Evolutionary conservation across 2,797 vertebrate genomes (phyloP).

Genomic region (Uromys caudimaculatus): DNA sequence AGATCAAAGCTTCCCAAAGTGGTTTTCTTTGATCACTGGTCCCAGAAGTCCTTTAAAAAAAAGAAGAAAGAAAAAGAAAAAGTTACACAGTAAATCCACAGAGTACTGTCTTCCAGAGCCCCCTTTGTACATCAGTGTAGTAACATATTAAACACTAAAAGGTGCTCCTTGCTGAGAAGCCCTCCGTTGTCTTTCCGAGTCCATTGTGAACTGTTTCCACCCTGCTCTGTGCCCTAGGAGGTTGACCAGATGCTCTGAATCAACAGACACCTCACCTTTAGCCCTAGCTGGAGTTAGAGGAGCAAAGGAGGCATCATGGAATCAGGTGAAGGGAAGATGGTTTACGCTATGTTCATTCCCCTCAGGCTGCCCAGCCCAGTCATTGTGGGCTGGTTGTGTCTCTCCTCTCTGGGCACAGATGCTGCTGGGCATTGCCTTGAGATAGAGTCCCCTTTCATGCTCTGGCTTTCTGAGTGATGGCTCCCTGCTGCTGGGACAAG

Average conservation of each 20-base stretch:
- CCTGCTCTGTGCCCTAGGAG: neutral
- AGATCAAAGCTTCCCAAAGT: constrained; percentile 52
- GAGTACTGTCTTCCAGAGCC: neutral
- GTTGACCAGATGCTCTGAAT: neutral
- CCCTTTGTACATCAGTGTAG: neutral
- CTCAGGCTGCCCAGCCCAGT: neutral
- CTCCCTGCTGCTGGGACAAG: neutral
- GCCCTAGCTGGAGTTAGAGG: neutral
- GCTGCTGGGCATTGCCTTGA: neutral
- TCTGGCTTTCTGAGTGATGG: neutral
- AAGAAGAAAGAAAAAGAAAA: neutral
- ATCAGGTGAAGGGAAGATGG: neutral
- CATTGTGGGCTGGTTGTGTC: neutral
- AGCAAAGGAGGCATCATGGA: neutral
- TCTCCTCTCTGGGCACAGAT: neutral
- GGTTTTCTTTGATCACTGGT: constrained; percentile 57
- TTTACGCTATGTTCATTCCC: neutral
- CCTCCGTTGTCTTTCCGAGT: neutral
- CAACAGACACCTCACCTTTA: neutral
- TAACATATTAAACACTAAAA: neutral
- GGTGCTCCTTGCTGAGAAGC: neutral
- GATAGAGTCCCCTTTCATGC: neutral
- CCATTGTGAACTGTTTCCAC: fast-evolving
- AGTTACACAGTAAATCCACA: constrained; percentile 13
- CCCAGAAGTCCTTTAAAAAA: neutral